Evolutionary conservation across 2,797 vertebrate species (phyloP), one percentile per base, ranked within the genome.

Genomic region (Poeciliopsis presidionis): DNA sequence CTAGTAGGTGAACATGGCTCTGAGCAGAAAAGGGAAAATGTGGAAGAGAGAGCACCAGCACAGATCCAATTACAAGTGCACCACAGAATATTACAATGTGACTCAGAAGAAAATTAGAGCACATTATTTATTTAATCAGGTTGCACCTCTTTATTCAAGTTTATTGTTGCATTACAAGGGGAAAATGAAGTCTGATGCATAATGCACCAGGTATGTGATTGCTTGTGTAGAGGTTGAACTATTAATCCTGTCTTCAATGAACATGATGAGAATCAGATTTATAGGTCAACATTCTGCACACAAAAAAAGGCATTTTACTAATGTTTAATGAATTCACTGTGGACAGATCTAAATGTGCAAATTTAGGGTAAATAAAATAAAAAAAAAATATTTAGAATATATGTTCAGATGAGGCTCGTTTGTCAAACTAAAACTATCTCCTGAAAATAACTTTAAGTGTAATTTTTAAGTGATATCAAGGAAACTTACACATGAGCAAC

Each of bases 51-150:
- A 69, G 28, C 43, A 74, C 30, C 36, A 47, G 72, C 72, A 77
- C 71, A 70, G 18, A 71, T 74, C 12, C 36, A 82, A 82, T 77
- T 51, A 71, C 61, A 77, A 46, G n/a, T 61, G 28, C 18, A 61
- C 8, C 16, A 61, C 12, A 43, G 51, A 77, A 57, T 81, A 61
- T 33, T 73, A 77, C 43, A 28, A 49, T 33, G 30, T 59, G 49
- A 69, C 63, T 61, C 43, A 20, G 45, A 53, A 51, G 61, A 74
- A 71, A 77, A 70, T 74, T 13, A 51, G 36, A 74, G 55, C 33
- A 59, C 45, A 47, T 36, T 53, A 67, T 55, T 73, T 28, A 33
- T 76, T 43, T 73, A 61, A 73, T 69, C 67, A 73, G 47, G 57
- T 69, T 57, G 41, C 9, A 74, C 30, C 51, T 73, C 61, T 55